A percentile compares a stretch with the other conserved stretches of the same genome.
Conservation (phyloP, 2,797 vertebrate species). For the Thalassophryne amazonica region DNA sequence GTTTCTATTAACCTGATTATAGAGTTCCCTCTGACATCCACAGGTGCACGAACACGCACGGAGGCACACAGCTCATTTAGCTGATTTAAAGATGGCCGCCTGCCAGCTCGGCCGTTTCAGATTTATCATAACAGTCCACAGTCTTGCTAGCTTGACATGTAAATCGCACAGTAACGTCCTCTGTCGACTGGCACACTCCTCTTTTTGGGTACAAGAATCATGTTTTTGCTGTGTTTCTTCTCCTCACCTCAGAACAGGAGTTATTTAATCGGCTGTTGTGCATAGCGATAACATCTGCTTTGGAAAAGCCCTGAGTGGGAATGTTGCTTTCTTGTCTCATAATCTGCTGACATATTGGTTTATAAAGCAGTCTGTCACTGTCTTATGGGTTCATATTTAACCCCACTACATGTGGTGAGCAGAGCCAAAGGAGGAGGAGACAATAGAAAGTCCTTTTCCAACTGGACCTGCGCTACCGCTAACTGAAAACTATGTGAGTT, state of each 20-base stretch:
- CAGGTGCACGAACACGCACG: conserved; percentile 19
- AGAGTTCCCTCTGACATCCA: conserved; percentile 42
- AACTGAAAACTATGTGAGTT: no score
- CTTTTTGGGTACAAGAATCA: conserved; percentile 8
- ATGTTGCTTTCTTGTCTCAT: conserved; percentile 18
- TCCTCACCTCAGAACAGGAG: conserved; percentile 16
- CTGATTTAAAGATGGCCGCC: conserved; percentile 63
- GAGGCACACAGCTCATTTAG: conserved; percentile 38
- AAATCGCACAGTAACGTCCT: conserved; percentile 25
- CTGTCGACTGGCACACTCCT: conserved; percentile 7
- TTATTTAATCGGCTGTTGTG: conserved; percentile 27
- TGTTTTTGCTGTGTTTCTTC: conserved; percentile 13
- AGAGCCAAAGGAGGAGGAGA: neutral
- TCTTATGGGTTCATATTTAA: conserved; percentile 4
- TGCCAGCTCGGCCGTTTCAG: conserved; percentile 55
- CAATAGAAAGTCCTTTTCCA: neutral
- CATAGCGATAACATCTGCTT: conserved; percentile 30
- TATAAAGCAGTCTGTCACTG: conserved; percentile 38
- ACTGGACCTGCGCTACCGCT: no score
- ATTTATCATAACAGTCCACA: conserved; percentile 57
- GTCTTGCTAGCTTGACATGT: conserved; percentile 21
- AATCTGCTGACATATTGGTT: conserved; percentile 16
- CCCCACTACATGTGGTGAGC: conserved; percentile 4
- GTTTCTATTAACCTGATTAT: conserved; percentile 66
- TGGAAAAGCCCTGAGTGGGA: conserved; percentile 38